Percentiles rank a stretch among this genome's conserved stretches.
Evolutionary conservation across 1,140 invertebrate genomes (phyloP).

Genomic region (Thalassaphorura encarpata): DNA sequence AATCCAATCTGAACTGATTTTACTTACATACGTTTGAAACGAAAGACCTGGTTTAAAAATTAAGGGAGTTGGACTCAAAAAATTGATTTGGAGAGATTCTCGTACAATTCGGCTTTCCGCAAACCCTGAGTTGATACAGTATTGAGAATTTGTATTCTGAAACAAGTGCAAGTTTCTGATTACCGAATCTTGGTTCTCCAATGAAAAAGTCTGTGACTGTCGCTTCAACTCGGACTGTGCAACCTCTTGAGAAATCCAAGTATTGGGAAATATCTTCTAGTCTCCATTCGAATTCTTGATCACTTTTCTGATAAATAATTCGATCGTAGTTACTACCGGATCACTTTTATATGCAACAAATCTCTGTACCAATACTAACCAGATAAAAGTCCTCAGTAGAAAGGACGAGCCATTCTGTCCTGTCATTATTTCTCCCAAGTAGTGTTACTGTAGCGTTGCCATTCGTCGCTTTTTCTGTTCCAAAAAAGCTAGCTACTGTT

Average conservation of each 20-base stretch:
- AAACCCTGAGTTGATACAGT: conserved; percentile 36
- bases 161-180: conserved; percentile 2
- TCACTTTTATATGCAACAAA: no score
- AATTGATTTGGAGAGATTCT: conserved; percentile 41
- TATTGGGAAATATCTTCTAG: no score
- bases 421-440: conserved; percentile 21
- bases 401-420: neutral
- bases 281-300: no score
- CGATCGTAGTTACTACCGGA: no score
- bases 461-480: conserved; percentile 35
- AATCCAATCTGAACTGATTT: conserved; percentile 6
- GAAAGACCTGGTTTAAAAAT: conserved; percentile 49
- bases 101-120: conserved; percentile 44
- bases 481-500: conserved; percentile 35
- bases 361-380: neutral
- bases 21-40: conserved; percentile 43
- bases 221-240: conserved; percentile 34
- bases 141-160: neutral
- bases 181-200: conserved; percentile 35
- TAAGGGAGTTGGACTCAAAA: conserved; percentile 43
- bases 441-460: conserved; percentile 38
- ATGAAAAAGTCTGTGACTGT: conserved; percentile 37
- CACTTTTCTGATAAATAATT: no score
- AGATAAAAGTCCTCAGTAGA: neutral
- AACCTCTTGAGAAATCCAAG: no score